Evolutionary conservation across 2,888 invertebrate species (phyloP), one percentile per base, ranked within the genome.

Genomic region (Rugalucina vietnamica): DNA sequence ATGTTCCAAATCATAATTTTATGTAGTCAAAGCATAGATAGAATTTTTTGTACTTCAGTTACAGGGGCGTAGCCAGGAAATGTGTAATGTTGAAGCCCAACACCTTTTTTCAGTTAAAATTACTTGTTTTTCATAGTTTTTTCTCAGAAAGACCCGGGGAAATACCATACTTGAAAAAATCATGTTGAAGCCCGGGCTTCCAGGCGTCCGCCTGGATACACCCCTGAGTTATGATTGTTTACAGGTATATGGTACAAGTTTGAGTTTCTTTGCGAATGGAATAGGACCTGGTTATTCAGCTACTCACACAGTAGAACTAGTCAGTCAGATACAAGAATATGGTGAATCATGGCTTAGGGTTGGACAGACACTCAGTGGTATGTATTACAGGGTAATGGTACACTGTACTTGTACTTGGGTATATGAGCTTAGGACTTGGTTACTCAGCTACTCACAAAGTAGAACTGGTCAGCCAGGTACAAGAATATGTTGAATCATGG

Each of bases 181-280:
- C n/a, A n/a, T n/a, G n/a, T n/a, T n/a, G n/a, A n/a, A n/a, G n/a
- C n/a, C n/a, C n/a, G n/a, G n/a, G n/a, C n/a, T n/a, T n/a, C n/a
- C n/a, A n/a, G n/a, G n/a, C n/a, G n/a, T n/a, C n/a, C n/a, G n/a
- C n/a, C n/a, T n/a, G n/a, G n/a, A n/a, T n/a, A n/a, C n/a, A n/a
- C n/a, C n/a, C n/a, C n/a, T n/a, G 37, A 37, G 18, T 43, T 18
- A 1, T 39, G 10, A 18, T 49, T 49, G 75, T 72, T 84, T 83
- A 2, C 81, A 94, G 94, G 92, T 93, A 5, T 93, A 92, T 85
- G 89, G 88, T 60, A 90, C 85, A 2, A 86, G 85, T 24, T 72
- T 93, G 32, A 94, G 94, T 86, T 91, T 93, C 74, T 94, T 92
- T 79, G 73, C 94, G 27, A 93, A 94, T 85, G 94, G 94, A 27